These are phyloP conservation scores for Nothoprocta pentlandii DNA, from an alignment of 2,113 vertebrate species.

Conservation along the genomic window DNA sequence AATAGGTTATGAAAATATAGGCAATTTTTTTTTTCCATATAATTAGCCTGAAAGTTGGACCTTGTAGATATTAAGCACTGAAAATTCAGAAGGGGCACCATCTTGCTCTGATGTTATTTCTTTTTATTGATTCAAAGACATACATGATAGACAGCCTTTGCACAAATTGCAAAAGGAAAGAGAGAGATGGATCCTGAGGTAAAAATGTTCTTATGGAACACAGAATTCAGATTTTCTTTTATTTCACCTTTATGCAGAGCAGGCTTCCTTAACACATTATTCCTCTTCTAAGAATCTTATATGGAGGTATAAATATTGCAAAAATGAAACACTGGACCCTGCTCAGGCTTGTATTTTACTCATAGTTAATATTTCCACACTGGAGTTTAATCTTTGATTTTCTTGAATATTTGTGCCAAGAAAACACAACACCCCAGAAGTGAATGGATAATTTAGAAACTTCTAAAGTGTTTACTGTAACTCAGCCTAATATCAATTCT, in stretches of 20 bases:
- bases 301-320: not conserved
- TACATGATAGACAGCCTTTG: not conserved
- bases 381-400: not conserved
- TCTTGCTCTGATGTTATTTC: not conserved
- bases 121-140: not conserved
- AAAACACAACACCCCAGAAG: not conserved
- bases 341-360: constrained; percentile 41
- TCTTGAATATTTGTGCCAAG: not conserved
- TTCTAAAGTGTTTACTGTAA: not conserved
- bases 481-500: not conserved
- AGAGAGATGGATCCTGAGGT: not conserved
- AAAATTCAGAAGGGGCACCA: fast-evolving
- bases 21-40: not conserved
- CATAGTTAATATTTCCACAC: not conserved
- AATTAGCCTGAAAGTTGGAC: not conserved
- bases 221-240: not conserved
- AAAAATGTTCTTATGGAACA: not conserved
- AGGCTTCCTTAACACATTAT: not conserved
- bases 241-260: not conserved
- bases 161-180: not conserved
- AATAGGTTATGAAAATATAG: not conserved
- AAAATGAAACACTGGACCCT: not conserved
- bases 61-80: not conserved
- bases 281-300: not conserved
- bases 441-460: not conserved